A percentile compares a stretch with the other conserved stretches of the same genome.
Conservation (phyloP, 1,140 invertebrate species). For the Drosophila chauvacae region DNA sequence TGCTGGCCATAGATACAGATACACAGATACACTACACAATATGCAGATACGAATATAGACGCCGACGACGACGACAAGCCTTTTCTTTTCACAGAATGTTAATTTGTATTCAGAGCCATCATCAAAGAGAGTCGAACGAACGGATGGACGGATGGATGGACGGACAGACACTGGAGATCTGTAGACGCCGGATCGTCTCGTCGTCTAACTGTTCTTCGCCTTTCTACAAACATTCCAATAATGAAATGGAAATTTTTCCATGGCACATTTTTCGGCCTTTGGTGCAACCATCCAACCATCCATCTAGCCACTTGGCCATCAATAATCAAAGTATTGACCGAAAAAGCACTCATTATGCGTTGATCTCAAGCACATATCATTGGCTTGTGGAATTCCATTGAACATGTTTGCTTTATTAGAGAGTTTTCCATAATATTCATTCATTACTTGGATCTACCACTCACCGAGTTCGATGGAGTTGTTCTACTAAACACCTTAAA, state of each 20-base stretch:
- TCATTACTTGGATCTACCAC: background rate
- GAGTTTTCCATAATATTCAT: background rate
- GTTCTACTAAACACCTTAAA: too few relatives aligned
- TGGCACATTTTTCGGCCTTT: slow-evolving; percentile 24
- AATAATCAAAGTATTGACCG: slow-evolving; percentile 6
- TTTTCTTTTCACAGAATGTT: slow-evolving; percentile 67
- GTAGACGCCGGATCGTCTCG: slow-evolving; percentile 27
- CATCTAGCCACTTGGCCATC: background rate
- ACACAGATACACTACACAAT: slow-evolving; percentile 33
- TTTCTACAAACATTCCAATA: slow-evolving; percentile 75
- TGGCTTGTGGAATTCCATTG: background rate
- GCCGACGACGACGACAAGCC: slow-evolving; percentile 23
- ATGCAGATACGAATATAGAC: slow-evolving; percentile 49
- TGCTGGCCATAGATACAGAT: slow-evolving; percentile 20
- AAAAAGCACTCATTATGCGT: slow-evolving; percentile 4
- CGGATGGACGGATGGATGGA: background rate
- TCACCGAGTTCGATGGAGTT: background rate
- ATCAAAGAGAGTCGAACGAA: slow-evolving; percentile 29
- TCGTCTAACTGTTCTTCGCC: slow-evolving; percentile 76
- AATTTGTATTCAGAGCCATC: slow-evolving; percentile 57
- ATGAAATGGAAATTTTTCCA: slow-evolving; percentile 65
- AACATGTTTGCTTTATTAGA: background rate
- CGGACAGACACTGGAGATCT: background rate
- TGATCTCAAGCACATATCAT: slow-evolving; percentile 10
- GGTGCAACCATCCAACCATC: background rate